Evolutionary conservation across 2,888 invertebrate species (phyloP).

Genomic region (Congeria kusceri): DNA sequence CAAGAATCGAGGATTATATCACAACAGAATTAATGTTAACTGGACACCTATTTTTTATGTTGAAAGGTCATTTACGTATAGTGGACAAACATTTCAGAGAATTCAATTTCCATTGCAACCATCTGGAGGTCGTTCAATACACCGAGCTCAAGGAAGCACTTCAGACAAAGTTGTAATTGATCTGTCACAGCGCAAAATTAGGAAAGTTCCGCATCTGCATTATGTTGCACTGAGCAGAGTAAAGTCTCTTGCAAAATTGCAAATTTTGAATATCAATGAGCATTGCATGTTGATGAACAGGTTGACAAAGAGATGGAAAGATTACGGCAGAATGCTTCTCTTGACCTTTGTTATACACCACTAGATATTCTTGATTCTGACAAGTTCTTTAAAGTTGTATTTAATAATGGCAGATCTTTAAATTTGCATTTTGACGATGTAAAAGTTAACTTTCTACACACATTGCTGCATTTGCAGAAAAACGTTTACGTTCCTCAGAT

Average conservation of each 20-base stretch:
- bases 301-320: conserved; percentile 50
- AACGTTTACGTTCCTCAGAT: conserved; percentile 21
- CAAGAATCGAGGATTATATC: conserved; percentile 41
- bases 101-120: conserved; percentile 55
- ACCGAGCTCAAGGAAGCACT: conserved; percentile 58
- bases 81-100: conserved; percentile 41
- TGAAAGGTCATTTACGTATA: conserved; percentile 44
- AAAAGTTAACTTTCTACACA: conserved; percentile 19
- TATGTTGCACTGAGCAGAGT: conserved; percentile 58
- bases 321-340: conserved; percentile 26
- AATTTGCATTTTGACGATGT: conserved; percentile 30
- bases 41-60: conserved; percentile 63
- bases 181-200: conserved; percentile 25
- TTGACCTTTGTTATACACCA: conserved; percentile 40
- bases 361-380: conserved; percentile 23
- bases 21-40: conserved; percentile 19
- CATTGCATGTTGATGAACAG: conserved; percentile 37
- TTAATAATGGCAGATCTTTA: conserved; percentile 39
- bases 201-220: conserved; percentile 51
- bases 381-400: conserved; percentile 32
- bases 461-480: conserved; percentile 33
- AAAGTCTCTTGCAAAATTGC: conserved; percentile 36
- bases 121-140: conserved; percentile 57
- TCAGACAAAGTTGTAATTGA: conserved; percentile 33
- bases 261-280: conserved; percentile 58